These are phyloP conservation scores for Eleutherodactylus coqui DNA, from an alignment of 2,797 vertebrate genomes.

Conservation along the genomic window DNA sequence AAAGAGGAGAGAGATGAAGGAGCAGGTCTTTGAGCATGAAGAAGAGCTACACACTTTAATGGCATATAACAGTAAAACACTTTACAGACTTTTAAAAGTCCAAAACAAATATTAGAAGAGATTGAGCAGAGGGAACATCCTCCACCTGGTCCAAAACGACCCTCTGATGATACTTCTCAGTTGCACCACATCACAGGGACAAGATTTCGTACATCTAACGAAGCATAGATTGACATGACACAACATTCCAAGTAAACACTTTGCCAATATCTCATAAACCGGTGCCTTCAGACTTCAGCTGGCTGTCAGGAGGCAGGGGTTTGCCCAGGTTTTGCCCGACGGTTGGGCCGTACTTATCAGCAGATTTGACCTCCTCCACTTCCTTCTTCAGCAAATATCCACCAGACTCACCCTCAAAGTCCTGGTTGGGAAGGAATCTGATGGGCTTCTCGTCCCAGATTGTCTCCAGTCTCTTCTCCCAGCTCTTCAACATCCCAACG, in stretches of 20 bases:
- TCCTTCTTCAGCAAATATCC: slow-evolving; percentile 80
- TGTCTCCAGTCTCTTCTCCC: slow-evolving; percentile 74
- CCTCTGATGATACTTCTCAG: too few species aligned
- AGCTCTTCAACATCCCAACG: slow-evolving; percentile 73
- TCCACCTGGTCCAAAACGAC: too few species aligned
- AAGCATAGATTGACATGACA: too few species aligned
- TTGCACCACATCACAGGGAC: too few species aligned
- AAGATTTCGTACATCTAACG: too few species aligned
- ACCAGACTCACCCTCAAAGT: slow-evolving; percentile 76
- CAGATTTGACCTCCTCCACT: slow-evolving; percentile 71
- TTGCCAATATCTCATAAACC: too few species aligned
- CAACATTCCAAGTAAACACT: too few species aligned
- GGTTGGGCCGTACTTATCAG: slow-evolving; percentile 73
- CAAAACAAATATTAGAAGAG: not conserved
- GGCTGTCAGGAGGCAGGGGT: slow-evolving; percentile 74
- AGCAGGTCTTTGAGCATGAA: too few species aligned
- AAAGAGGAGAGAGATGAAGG: too few species aligned
- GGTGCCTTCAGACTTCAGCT: slow-evolving; percentile 71
- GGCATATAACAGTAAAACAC: not conserved
- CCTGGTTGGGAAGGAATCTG: slow-evolving; percentile 72
- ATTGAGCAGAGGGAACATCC: not conserved
- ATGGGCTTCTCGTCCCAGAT: slow-evolving; percentile 77
- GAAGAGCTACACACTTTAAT: not conserved
- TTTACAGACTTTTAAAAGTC: not conserved
- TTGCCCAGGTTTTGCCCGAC: slow-evolving; percentile 82